Base-by-base conservation (phyloP, 37 sponge, comb jelly and placozoan species). In the Sycon ciliatum region DNA sequence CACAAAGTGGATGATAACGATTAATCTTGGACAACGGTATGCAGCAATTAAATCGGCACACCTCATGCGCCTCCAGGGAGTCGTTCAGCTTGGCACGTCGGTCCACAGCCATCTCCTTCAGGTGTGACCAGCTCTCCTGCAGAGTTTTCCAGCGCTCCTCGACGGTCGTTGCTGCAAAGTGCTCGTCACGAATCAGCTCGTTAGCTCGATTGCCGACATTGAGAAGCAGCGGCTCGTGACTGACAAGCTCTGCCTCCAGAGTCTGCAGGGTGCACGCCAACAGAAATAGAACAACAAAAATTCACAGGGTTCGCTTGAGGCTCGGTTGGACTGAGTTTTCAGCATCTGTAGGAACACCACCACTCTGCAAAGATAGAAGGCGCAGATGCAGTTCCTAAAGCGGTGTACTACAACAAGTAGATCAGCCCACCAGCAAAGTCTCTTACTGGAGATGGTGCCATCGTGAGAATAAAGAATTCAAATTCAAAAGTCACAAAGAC, bases 161-260 rank as follows among this genome's bases (percentile, higher is more conserved):
- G 34, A 89, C 86, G 31, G 55, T 37, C 13, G 65, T 76, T 0
- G 78, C 57, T 26, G 84, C 79, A 75, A 63, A 84, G 84, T 93
- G 90, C 4, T 82, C 77, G 16, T 38, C 56, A 9, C 76, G 46
- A 18, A 86, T 70, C 54, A 89, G 73, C 42, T 79, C 79, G 32
- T 86, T 76, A 0, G 77, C 95, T 23, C 62, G 74, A 27, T 34
- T 39, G 3, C 39, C 34, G 9, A 88, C 82, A 0, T 57, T 56
- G 23, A 74, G 70, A 3, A 93, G 38, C 6, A 78, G 56, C 18
- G 77, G 58, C 77, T 81, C 82, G 49, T 93, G 95, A 24, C 79
- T 83, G 0, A 67, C 37, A 18, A 89, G 60, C 69, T 93, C 95
- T 26, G 79, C 67, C 35, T 84, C 87, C 34, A 93, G 75, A 28